A percentile compares a stretch with the other conserved stretches of the same genome.
These are phyloP conservation scores for Coenonympha glycerion DNA, from an alignment of 2,888 invertebrate genomes.

Conservation along the genomic window DNA sequence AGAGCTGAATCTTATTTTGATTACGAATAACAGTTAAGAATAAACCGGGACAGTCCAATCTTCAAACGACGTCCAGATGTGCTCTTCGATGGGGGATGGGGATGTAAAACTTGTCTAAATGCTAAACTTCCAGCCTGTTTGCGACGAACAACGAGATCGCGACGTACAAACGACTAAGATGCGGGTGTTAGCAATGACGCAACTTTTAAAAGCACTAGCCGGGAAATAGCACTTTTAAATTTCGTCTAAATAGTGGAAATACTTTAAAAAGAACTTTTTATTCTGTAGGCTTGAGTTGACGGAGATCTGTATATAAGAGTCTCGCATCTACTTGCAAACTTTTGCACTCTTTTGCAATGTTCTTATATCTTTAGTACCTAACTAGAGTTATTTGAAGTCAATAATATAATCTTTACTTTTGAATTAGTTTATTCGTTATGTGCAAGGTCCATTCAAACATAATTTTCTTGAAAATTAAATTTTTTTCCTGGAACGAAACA, in stretches of 20 bases:
- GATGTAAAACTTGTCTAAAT: slow-evolving; percentile 8
- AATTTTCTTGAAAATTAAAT: no score
- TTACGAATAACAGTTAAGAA: no score
- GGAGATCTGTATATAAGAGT: background rate
- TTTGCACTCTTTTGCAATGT: background rate
- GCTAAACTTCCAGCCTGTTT: slow-evolving; percentile 12
- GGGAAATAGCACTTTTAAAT: slow-evolving; percentile 16
- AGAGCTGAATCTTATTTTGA: no score
- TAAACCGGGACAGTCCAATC: no score
- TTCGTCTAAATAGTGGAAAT: slow-evolving; percentile 15
- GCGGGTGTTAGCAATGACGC: slow-evolving; percentile 7
- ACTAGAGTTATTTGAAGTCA: no score
- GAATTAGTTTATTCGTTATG: no score
- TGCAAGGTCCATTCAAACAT: no score
- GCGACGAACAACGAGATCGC: background rate
- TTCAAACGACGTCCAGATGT: no score
- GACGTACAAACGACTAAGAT: background rate
- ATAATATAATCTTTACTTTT: no score
- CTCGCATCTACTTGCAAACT: background rate
- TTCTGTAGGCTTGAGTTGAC: background rate
- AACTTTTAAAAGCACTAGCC: slow-evolving; percentile 19
- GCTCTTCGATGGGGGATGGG: no score
- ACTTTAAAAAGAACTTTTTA: background rate
- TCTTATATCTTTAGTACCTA: background rate
- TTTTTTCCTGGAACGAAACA: background rate